A percentile compares a stretch with the other conserved stretches of the same genome.
Evolutionary conservation across 2,888 invertebrate genomes (phyloP).

Genomic region (Thymelicus sylvestris): DNA sequence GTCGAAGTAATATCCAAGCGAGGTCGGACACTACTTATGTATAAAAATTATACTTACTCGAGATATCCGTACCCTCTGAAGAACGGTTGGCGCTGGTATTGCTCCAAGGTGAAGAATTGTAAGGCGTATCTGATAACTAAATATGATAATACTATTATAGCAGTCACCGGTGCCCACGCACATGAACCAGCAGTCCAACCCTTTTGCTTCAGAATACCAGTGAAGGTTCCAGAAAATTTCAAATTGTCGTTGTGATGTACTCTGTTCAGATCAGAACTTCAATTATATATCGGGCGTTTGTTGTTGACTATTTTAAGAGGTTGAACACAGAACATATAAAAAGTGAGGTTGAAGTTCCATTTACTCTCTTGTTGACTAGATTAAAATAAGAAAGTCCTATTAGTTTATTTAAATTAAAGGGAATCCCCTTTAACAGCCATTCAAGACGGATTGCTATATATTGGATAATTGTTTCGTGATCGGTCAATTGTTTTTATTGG

Average conservation of each 20-base stretch:
- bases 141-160: slow-evolving; percentile 52
- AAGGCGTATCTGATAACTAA: slow-evolving; percentile 63
- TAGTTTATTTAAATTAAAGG: too few relatives aligned
- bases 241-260: slow-evolving; percentile 1
- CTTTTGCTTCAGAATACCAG: slow-evolving; percentile 8
- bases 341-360: too few relatives aligned
- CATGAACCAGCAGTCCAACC: slow-evolving; percentile 48
- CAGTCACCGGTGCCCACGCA: slow-evolving; percentile 53
- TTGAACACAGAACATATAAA: too few relatives aligned
- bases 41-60: slow-evolving; percentile 65
- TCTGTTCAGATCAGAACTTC: too few relatives aligned
- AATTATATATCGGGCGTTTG: too few relatives aligned
- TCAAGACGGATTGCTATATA: too few relatives aligned
- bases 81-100: slow-evolving; percentile 70
- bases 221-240: slow-evolving; percentile 39
- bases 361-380: too few relatives aligned
- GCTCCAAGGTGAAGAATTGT: slow-evolving; percentile 67
- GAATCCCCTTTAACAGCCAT: too few relatives aligned
- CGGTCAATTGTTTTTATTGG: too few relatives aligned
- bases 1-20: slow-evolving; percentile 56
- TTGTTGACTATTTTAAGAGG: too few relatives aligned
- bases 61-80: slow-evolving; percentile 61
- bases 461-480: too few relatives aligned
- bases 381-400: too few relatives aligned
- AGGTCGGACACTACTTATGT: slow-evolving; percentile 61